Percentiles rank a stretch among this genome's conserved stretches.
Conservation (phyloP, 1,140 invertebrate genomes). For the Diplogasteroides magnus region DNA sequence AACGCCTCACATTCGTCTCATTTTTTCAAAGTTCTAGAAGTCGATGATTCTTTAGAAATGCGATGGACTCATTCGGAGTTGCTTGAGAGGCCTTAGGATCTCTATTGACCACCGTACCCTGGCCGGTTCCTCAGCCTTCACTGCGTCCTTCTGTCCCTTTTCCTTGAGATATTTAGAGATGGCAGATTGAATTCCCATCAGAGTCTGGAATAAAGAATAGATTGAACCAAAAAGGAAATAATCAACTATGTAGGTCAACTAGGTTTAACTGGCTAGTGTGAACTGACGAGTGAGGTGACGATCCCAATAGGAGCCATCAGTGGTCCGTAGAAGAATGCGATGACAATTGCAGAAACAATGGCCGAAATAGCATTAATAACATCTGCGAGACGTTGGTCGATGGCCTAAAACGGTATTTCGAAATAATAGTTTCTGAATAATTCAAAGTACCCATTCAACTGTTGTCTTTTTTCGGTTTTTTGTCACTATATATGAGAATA, state of each 20-base stretch:
- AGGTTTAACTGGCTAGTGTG: not conserved
- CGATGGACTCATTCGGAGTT: not conserved
- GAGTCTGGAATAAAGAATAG: not conserved
- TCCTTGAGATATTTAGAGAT: too few relatives aligned
- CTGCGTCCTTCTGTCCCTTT: slow-evolving; percentile 38
- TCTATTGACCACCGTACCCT: slow-evolving; percentile 18
- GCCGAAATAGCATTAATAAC: slow-evolving; percentile 58
- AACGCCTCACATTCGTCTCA: too few relatives aligned
- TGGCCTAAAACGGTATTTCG: too few relatives aligned
- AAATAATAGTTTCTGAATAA: not conserved
- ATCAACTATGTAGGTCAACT: not conserved
- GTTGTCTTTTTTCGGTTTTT: not conserved
- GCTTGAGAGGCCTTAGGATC: not conserved
- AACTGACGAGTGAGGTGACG: slow-evolving; percentile 31
- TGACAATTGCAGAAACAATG: slow-evolving; percentile 54
- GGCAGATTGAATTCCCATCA: slow-evolving; percentile 35
- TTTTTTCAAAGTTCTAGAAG: too few relatives aligned
- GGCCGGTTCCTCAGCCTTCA: slow-evolving; percentile 36
- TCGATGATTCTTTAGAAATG: not conserved
- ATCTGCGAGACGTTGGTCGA: too few relatives aligned
- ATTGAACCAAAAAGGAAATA: not conserved
- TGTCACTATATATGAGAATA: not conserved
- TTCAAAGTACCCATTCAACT: not conserved
- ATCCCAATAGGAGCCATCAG: slow-evolving; percentile 54
- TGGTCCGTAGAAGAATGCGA: slow-evolving; percentile 58